Conservation (phyloP, 2,113 vertebrate genomes). For the Chamaea fasciata region DNA sequence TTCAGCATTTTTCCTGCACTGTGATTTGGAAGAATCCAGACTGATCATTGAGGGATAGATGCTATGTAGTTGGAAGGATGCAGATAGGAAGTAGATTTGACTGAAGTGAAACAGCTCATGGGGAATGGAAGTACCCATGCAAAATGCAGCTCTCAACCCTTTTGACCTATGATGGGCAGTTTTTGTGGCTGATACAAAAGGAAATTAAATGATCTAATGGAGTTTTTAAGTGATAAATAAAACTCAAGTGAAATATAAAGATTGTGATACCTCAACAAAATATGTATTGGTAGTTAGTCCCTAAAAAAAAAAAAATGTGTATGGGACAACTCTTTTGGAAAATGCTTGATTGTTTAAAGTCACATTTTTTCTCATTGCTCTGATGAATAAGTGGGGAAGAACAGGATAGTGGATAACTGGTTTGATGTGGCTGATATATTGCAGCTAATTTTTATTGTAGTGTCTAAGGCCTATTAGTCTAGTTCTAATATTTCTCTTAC, state of each 20-base stretch:
- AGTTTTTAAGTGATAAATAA: not conserved
- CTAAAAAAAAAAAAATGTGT: not conserved
- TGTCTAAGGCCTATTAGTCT: not conserved
- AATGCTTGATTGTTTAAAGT: not conserved
- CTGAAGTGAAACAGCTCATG: not conserved
- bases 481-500: not conserved
- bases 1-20: not conserved
- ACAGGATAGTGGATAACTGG: fast-evolving
- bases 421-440: not conserved
- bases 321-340: not conserved
- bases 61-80: not conserved
- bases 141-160: not conserved
- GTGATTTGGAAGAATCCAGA: not conserved
- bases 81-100: not conserved
- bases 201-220: not conserved
- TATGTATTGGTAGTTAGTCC: not conserved
- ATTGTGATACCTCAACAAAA: not conserved
- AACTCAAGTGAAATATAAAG: not conserved
- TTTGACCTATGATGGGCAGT: not conserved
- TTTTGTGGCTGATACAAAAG: not conserved
- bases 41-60: not conserved
- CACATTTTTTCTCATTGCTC: not conserved
- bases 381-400: not conserved
- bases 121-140: not conserved
- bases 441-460: not conserved